A percentile compares a stretch with the other conserved stretches of the same genome.
Conservation (phyloP, 2,888 invertebrate species). For the Drosophila borborema region DNA sequence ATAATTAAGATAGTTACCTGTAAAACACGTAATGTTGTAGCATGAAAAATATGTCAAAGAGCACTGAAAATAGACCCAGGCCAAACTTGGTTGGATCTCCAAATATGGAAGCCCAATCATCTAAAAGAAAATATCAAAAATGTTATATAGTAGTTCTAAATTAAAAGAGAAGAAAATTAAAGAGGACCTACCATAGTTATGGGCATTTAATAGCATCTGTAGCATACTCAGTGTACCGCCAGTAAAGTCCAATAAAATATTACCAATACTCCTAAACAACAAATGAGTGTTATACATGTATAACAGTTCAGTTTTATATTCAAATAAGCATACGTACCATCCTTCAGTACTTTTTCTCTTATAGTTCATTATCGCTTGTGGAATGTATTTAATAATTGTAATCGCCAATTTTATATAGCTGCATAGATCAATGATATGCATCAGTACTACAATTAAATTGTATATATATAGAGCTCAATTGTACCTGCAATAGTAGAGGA, state of each 20-base stretch:
- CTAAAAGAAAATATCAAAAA: slow-evolving; percentile 85
- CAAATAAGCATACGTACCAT: slow-evolving; percentile 86
- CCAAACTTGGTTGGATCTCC: slow-evolving; percentile 99
- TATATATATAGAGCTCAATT: no score
- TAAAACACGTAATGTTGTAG: slow-evolving; percentile 98
- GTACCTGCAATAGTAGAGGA: slow-evolving; percentile 93
- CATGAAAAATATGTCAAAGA: slow-evolving; percentile 98
- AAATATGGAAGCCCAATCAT: slow-evolving; percentile 98
- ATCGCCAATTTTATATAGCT: slow-evolving; percentile 97
- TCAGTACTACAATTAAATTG: not conserved
- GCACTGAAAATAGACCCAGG: slow-evolving; percentile 96
- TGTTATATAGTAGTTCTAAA: not conserved
- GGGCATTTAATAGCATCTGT: slow-evolving; percentile 97
- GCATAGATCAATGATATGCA: not conserved
- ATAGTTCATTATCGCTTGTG: slow-evolving; percentile 99
- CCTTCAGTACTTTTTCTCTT: slow-evolving; percentile 97
- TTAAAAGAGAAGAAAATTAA: no score
- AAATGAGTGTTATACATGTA: not conserved
- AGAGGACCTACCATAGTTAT: slow-evolving; percentile 90
- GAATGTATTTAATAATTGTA: slow-evolving; percentile 98
- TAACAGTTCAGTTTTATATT: no score
- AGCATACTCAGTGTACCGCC: slow-evolving; percentile 97
- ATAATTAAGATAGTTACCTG: slow-evolving; percentile 87
- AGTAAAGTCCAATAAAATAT: slow-evolving; percentile 97
- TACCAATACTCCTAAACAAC: slow-evolving; percentile 93